Conservation (phyloP, 35 echinoderm and acorn worm species). For the Heliocidaris tuberculata region DNA sequence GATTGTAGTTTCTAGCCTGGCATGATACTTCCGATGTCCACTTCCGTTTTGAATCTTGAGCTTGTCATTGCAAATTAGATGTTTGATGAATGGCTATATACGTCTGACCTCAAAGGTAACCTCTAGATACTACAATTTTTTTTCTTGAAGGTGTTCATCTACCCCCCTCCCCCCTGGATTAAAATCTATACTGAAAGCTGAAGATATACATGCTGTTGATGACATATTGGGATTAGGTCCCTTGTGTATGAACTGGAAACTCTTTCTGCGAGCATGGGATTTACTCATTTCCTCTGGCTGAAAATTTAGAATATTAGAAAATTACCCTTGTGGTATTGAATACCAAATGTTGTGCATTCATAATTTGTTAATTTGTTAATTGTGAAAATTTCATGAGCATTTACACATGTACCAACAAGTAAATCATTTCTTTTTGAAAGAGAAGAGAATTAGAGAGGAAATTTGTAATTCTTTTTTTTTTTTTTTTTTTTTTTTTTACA, state of each 20-base stretch:
- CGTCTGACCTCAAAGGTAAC: background rate
- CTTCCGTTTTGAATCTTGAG: constrained; percentile 27
- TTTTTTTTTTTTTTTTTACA: too few relatives aligned
- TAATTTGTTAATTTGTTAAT: background rate
- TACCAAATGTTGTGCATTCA: background rate
- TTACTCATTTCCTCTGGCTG: background rate
- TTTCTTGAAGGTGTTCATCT: background rate
- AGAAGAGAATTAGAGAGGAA: too few relatives aligned
- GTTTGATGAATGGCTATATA: constrained; percentile 1
- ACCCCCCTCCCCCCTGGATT: background rate
- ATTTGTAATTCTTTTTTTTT: too few relatives aligned
- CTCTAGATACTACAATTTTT: background rate
- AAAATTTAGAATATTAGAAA: background rate
- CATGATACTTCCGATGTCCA: constrained; percentile 1
- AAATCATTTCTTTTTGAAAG: too few relatives aligned
- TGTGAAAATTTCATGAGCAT: too few relatives aligned
- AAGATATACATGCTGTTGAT: background rate
- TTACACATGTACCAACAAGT: too few relatives aligned
- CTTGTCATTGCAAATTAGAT: constrained; percentile 17
- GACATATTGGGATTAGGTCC: background rate
- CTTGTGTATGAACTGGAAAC: background rate
- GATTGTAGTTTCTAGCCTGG: background rate
- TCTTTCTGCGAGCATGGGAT: background rate
- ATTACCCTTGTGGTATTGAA: background rate
- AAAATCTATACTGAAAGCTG: background rate